Conservation (phyloP, 2,797 vertebrate species). For the Hyperoplus lanceolatus region DNA sequence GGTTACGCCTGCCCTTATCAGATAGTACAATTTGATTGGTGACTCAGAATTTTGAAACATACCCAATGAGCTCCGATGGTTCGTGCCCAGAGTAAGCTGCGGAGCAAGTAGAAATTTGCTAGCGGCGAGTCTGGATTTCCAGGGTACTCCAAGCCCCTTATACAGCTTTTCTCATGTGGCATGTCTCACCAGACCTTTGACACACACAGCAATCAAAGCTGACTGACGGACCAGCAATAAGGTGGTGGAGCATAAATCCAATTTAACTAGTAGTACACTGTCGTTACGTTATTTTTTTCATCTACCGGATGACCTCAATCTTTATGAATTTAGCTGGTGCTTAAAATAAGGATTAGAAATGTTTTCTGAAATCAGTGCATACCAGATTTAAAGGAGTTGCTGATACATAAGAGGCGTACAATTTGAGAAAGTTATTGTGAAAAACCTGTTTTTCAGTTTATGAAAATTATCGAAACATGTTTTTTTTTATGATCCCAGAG, state of each 20-base stretch:
- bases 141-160: constrained; percentile 34
- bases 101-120: no score
- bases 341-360: constrained; percentile 16
- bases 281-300: constrained; percentile 21
- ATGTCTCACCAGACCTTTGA: constrained; percentile 59
- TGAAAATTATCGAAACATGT: no score
- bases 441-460: no score
- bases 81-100: no score
- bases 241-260: constrained; percentile 51
- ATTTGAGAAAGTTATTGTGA: no score
- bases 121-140: no score
- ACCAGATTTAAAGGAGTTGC: constrained; percentile 9
- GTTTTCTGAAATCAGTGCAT: neutral
- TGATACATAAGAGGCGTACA: no score
- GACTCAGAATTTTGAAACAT: no score
- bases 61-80: no score
- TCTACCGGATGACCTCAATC: constrained; percentile 42
- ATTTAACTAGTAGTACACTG: constrained; percentile 35
- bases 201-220: constrained; percentile 43
- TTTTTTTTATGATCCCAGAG: no score
- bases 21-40: no score
- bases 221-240: constrained; percentile 47
- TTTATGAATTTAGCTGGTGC: constrained; percentile 16
- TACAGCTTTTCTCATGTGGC: constrained; percentile 54
- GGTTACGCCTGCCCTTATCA: no score